Percentiles rank a stretch among this genome's conserved stretches.
Conservation (phyloP, 2,113 vertebrate species). For the Picathartes gymnocephalus region DNA sequence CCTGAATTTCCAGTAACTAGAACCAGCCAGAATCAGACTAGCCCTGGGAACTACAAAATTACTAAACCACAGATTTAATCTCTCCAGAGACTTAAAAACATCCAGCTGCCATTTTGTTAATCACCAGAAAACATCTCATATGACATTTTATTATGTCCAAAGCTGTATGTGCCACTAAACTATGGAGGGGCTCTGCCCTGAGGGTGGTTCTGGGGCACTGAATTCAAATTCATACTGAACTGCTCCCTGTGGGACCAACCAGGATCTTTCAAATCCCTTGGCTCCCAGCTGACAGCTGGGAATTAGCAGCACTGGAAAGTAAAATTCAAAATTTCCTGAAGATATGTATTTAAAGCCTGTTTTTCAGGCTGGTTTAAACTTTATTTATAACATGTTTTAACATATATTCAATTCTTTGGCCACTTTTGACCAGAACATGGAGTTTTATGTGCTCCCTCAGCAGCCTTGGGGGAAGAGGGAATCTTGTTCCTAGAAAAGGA, state of each 20-base stretch:
- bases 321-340: background rate
- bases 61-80: background rate
- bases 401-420: background rate
- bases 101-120: background rate
- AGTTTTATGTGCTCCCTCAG: background rate
- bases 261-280: background rate
- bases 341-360: background rate
- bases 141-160: rapidly evolving
- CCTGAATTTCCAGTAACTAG: background rate
- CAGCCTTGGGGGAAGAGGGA: background rate
- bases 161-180: background rate
- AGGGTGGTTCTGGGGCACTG: background rate
- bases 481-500: background rate
- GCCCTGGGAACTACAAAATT: background rate
- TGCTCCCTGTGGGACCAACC: background rate
- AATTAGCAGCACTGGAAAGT: background rate
- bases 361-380: background rate
- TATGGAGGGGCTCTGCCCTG: background rate
- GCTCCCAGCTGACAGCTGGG: background rate
- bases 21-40: background rate
- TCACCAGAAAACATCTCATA: background rate
- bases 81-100: background rate
- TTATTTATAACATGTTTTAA: background rate
- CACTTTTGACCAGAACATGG: background rate
- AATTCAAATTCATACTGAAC: background rate